phyloP scores from a whole-genome alignment of 64 coral and sea anemone species.

The Stichodactyla mertensii region DNA sequence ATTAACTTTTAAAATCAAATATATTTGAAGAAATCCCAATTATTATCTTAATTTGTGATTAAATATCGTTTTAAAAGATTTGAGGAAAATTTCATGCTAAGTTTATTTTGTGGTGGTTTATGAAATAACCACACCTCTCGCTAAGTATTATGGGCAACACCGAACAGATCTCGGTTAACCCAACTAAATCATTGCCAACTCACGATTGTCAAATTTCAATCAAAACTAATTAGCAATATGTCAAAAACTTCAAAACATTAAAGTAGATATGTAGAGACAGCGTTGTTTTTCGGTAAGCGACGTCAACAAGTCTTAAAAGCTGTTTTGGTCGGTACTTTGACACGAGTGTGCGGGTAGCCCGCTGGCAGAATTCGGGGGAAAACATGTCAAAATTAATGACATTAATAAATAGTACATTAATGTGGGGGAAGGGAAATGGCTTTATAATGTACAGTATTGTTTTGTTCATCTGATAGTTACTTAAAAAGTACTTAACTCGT shows the following conservation, averaged over 20 bases:
- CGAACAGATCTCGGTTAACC: not conserved
- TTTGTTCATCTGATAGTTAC: not conserved
- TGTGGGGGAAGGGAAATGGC: not conserved
- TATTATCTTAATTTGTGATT: too few species aligned
- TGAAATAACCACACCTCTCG: not conserved
- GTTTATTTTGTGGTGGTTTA: not conserved
- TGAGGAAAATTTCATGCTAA: not conserved
- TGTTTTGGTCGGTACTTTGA: too few species aligned
- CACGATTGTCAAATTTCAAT: not conserved
- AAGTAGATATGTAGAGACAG: not conserved
- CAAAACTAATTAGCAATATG: conserved; percentile 1
- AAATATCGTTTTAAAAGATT: not conserved
- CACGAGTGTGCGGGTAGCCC: too few species aligned
- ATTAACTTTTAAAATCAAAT: too few species aligned
- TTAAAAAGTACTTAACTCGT: not conserved
- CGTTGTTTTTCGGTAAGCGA: too few species aligned
- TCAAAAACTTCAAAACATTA: conserved; percentile 3
- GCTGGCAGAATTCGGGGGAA: too few species aligned
- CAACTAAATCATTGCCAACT: not conserved
- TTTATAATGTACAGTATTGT: too few species aligned
- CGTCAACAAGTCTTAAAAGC: too few species aligned
- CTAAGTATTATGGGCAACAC: not conserved
- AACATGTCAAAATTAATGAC: not conserved
- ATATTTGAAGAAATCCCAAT: too few species aligned
- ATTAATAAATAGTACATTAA: not conserved